Conservation (phyloP, 2,888 invertebrate genomes). For the Rapana venosa region DNA sequence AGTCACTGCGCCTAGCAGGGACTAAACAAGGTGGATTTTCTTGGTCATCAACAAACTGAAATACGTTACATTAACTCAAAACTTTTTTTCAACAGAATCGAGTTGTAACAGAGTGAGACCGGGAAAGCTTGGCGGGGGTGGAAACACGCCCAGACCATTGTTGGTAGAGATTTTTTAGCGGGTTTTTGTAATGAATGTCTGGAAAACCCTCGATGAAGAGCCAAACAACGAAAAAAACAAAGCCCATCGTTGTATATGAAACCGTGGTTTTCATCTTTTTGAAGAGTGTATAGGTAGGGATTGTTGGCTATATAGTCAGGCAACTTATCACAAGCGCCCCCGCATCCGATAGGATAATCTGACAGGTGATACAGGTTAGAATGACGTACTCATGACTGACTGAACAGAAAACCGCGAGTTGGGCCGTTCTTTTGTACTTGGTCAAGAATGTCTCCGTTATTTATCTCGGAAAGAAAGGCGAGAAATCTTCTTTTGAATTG, state of each 20-base stretch:
- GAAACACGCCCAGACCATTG: neutral
- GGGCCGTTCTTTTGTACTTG: neutral
- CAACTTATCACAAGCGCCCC: neutral
- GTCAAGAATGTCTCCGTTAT: neutral
- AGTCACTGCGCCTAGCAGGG: neutral
- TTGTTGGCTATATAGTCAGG: neutral
- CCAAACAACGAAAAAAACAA: neutral
- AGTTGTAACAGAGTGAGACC: neutral
- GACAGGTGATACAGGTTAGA: neutral
- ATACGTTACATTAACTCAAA: neutral
- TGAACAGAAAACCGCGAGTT: neutral
- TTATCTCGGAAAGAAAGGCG: neutral
- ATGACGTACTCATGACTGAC: neutral
- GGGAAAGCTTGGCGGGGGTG: neutral
- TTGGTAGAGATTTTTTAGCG: neutral
- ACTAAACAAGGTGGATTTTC: neutral
- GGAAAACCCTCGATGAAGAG: neutral
- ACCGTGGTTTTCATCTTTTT: neutral
- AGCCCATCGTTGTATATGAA: neutral
- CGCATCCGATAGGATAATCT: neutral
- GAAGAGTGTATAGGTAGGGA: neutral
- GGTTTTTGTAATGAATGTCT: neutral
- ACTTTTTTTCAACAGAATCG: neutral
- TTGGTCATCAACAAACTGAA: neutral
- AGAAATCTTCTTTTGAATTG: neutral